A percentile compares a stretch with the other conserved stretches of the same genome.
Evolutionary conservation across 2,797 vertebrate genomes (phyloP).

Genomic region (Crypturellus tataupa): DNA sequence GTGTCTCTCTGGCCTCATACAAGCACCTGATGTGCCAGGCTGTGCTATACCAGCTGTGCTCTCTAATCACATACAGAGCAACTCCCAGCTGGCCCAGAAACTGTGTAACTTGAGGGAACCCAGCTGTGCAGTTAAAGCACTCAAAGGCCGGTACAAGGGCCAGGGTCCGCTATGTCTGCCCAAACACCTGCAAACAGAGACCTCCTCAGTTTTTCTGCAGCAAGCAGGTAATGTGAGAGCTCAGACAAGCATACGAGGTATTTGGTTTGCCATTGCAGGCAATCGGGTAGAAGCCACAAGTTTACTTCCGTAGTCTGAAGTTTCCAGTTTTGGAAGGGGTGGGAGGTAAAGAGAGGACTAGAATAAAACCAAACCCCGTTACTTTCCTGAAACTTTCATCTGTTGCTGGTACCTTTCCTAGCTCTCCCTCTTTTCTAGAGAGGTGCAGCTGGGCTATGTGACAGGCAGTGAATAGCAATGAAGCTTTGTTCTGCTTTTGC

Average conservation of each 20-base stretch:
- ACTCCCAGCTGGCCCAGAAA: background rate
- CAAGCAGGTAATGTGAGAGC: background rate
- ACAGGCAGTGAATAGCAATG: background rate
- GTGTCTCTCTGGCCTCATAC: background rate
- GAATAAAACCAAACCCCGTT: background rate
- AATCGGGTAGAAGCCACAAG: background rate
- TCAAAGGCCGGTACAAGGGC: too few relatives aligned
- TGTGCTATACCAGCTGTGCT: background rate
- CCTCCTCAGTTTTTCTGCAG: background rate
- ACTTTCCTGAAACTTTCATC: background rate
- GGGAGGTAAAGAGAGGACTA: background rate
- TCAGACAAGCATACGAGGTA: background rate
- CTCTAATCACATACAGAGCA: background rate
- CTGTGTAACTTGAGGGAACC: background rate
- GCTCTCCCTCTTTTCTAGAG: background rate
- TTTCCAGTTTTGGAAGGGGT: background rate
- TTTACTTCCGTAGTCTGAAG: background rate
- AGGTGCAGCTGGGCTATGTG: background rate
- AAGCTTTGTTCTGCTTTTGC: background rate
- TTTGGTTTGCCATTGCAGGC: background rate
- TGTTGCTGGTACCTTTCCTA: background rate
- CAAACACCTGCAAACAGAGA: background rate
- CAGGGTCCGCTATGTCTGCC: background rate
- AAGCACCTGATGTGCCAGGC: background rate
- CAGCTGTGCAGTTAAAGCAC: background rate